Evolutionary conservation across 2,797 vertebrate species (phyloP), one percentile per base, ranked within the genome.

Genomic region (Micropoecilia bifurca): DNA sequence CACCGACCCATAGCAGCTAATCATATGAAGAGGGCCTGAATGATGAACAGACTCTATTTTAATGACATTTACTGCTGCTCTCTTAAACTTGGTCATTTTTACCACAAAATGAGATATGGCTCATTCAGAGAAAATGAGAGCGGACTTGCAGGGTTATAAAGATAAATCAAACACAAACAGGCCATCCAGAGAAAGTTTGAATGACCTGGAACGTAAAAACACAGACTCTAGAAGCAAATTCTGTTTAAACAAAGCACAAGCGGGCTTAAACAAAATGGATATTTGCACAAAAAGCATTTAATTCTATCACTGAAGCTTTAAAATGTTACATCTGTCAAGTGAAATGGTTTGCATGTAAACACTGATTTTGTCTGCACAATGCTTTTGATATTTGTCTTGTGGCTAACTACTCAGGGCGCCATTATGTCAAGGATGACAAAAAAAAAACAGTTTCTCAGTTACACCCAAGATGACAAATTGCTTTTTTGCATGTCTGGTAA

Each of bases 21-120:
- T 93, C 90, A 91, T 88, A 93, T 93, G 91, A 93, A 80, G 85
- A 81, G 81, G 77, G 79, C 66, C 84, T 84, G 84, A 88, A 88
- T 80, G 85, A 90, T 85, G 88, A 90, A 80, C 92, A 90, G 82
- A 86, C 55, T 77, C 87, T 36, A 25, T 84, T 83, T 80, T 91
- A 93, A 93, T 57, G 63, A 79, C 43, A 79, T 94, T 93, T 91
- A 63, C 89, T 77, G 61, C 78, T 71, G 43, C 20, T 76, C 81
- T 82, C 74, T 86, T 80, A 88, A 86, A 71, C 84, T 87, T 87
- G 77, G 73, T n/a, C 89, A 89, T 80, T 75, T 87, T 87, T 13
- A 73, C 69, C 85, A 33, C 36, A 80, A 79, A 90, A 92, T 81
- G 47, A 83, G 77, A 91, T 78, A 84, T 78, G 66, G 85, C 80